Evolutionary conservation across 2,888 invertebrate species (phyloP).

Genomic region (Cremastinae sp.): DNA sequence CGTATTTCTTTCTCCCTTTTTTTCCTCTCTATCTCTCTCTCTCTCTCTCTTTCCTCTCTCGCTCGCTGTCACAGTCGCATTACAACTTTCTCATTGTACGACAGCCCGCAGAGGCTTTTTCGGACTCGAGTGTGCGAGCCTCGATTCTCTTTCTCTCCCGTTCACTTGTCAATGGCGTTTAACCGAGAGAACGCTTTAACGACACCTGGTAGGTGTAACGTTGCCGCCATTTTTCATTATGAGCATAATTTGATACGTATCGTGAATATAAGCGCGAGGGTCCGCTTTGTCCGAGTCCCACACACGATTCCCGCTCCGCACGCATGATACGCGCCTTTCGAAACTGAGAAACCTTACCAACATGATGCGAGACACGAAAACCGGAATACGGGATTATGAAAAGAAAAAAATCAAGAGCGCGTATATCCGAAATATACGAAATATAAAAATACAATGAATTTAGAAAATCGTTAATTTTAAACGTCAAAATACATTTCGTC

Average conservation of each 20-base stretch:
- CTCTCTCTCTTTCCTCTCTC: neutral
- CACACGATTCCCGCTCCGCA: constrained; percentile 6
- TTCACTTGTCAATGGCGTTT: constrained; percentile 58
- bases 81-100: constrained; percentile 74
- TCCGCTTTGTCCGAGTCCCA: constrained; percentile 48
- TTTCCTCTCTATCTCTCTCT: constrained; percentile 6
- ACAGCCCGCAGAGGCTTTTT: constrained; percentile 64
- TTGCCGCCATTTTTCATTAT: constrained; percentile 79
- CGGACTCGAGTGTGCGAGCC: constrained; percentile 47
- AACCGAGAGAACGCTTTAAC: constrained; percentile 59
- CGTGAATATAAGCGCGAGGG: constrained; percentile 66
- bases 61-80: constrained; percentile 64
- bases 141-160: constrained; percentile 43
- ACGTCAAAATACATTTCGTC: too few relatives aligned
- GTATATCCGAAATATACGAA: too few relatives aligned
- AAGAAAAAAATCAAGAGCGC: too few relatives aligned
- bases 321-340: neutral
- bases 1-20: constrained; percentile 11
- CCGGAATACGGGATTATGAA: neutral
- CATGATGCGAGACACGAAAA: neutral
- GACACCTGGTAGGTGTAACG: constrained; percentile 80
- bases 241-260: constrained; percentile 80
- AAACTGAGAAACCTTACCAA: constrained; percentile 7
- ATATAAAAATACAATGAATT: too few relatives aligned
- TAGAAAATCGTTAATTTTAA: too few relatives aligned